These are phyloP conservation scores for Sorex fumeus DNA, from an alignment of 2,113 vertebrate genomes.

Conservation along the genomic window DNA sequence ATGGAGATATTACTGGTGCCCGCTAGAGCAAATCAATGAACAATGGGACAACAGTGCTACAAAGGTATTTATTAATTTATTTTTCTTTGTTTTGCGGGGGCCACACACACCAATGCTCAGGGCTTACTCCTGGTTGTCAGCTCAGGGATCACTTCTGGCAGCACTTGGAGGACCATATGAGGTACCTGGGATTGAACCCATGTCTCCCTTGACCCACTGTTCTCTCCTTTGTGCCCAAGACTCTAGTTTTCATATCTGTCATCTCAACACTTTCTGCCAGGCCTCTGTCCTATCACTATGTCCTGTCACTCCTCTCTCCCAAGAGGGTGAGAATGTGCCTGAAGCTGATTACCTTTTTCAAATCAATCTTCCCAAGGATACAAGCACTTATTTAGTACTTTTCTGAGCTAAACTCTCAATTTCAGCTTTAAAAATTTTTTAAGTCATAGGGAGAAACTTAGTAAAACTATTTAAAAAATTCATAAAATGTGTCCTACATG, in stretches of 20 bases:
- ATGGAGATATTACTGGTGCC: too few relatives aligned
- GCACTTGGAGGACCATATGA: too few relatives aligned
- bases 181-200: too few relatives aligned
- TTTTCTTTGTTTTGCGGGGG: too few relatives aligned
- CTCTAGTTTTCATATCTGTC: background rate
- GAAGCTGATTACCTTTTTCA: conserved; percentile 22
- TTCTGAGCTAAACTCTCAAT: conserved; percentile 63
- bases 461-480: conserved; percentile 50
- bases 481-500: conserved; percentile 50
- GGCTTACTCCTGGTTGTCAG: too few relatives aligned
- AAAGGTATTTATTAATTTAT: too few relatives aligned
- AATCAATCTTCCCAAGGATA: conserved; percentile 35
- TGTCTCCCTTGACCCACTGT: too few relatives aligned
- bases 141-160: too few relatives aligned
- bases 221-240: too few relatives aligned
- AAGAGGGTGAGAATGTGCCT: background rate
- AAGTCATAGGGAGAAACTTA: conserved; percentile 61
- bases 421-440: conserved; percentile 60
- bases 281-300: background rate
- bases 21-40: too few relatives aligned
- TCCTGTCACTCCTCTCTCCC: background rate
- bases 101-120: too few relatives aligned
- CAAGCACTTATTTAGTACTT: conserved; percentile 40
- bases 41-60: too few relatives aligned
- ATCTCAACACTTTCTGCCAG: background rate